Conservation (phyloP, 2,113 vertebrate genomes). For the Corythaeola cristata region DNA sequence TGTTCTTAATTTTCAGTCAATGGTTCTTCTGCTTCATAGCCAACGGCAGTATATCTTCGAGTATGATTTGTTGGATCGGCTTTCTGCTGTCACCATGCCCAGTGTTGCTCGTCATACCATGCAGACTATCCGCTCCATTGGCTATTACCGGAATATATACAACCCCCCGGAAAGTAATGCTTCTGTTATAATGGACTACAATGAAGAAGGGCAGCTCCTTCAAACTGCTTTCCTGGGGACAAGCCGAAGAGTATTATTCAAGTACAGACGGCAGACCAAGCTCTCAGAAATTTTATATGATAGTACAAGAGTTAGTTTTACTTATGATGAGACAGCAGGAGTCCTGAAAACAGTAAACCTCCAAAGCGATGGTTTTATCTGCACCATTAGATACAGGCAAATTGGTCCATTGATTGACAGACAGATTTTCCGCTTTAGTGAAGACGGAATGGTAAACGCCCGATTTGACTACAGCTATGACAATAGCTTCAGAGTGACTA, state of each 20-base stretch:
- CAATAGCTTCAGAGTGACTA: constrained; percentile 94
- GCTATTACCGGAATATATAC: constrained; percentile 97
- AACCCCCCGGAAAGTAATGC: constrained; percentile 97
- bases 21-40: constrained; percentile 97
- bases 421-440: constrained; percentile 98
- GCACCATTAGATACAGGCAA: constrained; percentile 96
- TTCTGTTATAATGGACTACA: constrained; percentile 95
- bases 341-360: constrained; percentile 97
- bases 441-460: constrained; percentile 97
- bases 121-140: constrained; percentile 96
- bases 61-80: constrained; percentile 90
- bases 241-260: constrained; percentile 91
- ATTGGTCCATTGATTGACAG: constrained; percentile 94
- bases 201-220: constrained; percentile 92
- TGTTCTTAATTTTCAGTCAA: constrained; percentile 83
- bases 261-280: constrained; percentile 92
- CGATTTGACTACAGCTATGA: constrained; percentile 99
- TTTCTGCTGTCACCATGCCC: constrained; percentile 96
- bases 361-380: constrained; percentile 96
- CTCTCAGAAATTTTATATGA: constrained; percentile 95
- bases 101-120: constrained; percentile 96
- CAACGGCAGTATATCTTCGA: constrained; percentile 98
- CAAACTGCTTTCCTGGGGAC: constrained; percentile 91
- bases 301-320: constrained; percentile 95
- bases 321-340: constrained; percentile 93